A percentile compares a stretch with the other conserved stretches of the same genome.
Evolutionary conservation across 2,113 vertebrate species (phyloP).

Genomic region (Heptranchias perlo): DNA sequence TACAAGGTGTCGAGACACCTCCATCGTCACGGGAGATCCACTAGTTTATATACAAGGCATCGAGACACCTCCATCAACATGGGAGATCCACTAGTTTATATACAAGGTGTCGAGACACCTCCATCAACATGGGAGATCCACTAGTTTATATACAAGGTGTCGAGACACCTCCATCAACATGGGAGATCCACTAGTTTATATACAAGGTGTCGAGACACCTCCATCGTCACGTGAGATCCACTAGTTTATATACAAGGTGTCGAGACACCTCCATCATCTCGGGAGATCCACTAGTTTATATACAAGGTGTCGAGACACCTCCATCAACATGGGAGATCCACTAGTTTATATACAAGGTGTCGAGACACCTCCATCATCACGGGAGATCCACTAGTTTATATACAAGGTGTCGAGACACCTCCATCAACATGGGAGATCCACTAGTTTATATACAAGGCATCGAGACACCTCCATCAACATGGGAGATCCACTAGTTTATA

Average conservation of each 20-base stretch:
- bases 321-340: not conserved
- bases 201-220: not conserved
- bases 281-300: not conserved
- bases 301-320: not conserved
- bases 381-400: not conserved
- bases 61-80: not conserved
- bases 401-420: not conserved
- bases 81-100: not conserved
- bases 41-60: not conserved
- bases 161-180: not conserved
- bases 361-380: not conserved
- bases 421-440: not conserved
- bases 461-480: not conserved
- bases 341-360: not conserved
- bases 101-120: not conserved
- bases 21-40: not conserved
- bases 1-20: not conserved
- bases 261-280: not conserved
- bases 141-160: not conserved
- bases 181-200: not conserved
- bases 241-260: not conserved
- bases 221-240: not conserved
- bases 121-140: not conserved
- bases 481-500: not conserved
- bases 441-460: not conserved